These are phyloP conservation scores for Aurelia sp. DNA, from an alignment of 30 jellyfish, hydroid and myxozoan genomes.

Conservation along the genomic window DNA sequence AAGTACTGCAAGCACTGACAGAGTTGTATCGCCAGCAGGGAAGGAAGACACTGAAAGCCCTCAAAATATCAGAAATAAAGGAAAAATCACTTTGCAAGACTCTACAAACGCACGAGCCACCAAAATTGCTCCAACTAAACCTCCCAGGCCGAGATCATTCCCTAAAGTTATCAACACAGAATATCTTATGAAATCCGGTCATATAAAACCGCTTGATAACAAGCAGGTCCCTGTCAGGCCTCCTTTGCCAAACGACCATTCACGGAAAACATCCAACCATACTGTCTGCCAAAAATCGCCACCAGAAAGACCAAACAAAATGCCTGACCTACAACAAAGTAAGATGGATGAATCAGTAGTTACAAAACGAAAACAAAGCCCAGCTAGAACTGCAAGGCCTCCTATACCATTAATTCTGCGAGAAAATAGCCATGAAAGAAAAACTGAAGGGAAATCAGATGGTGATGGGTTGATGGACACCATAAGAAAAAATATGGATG, in stretches of 20 bases:
- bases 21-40: too few species aligned
- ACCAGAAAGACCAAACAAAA: neutral
- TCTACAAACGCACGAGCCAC: too few species aligned
- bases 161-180: constrained; percentile 27
- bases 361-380: constrained; percentile 21
- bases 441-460: neutral
- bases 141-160: constrained; percentile 47
- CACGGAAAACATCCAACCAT: neutral
- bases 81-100: too few species aligned
- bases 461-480: constrained; percentile 13
- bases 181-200: neutral
- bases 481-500: neutral
- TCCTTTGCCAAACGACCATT: neutral
- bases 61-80: too few species aligned
- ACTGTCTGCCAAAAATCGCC: neutral
- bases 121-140: constrained; percentile 25
- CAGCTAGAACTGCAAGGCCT: constrained; percentile 63
- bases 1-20: too few species aligned
- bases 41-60: too few species aligned
- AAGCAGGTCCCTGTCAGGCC: constrained; percentile 39
- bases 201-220: neutral
- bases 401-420: constrained; percentile 62
- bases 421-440: neutral
- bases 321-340: neutral
- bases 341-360: neutral